Conservation (phyloP, 1,140 invertebrate genomes). For the Euwallacea similis region DNA sequence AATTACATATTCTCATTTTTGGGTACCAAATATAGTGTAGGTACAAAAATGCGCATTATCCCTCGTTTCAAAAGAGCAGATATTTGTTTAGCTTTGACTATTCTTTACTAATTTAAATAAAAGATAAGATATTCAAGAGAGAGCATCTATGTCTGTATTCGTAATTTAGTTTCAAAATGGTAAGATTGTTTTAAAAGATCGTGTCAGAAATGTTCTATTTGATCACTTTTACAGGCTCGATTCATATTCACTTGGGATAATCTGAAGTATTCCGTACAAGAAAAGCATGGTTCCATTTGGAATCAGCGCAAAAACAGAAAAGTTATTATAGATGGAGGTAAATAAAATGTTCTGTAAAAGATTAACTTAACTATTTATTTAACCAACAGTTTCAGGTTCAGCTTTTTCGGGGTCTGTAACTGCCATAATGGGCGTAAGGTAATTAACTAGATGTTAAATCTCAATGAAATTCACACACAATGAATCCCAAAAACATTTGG, state of each 20-base stretch:
- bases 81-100: no score
- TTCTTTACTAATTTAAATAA: not conserved
- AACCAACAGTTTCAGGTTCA: constrained; percentile 53
- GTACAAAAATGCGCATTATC: no score
- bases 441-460: constrained; percentile 14
- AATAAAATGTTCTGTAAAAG: not conserved
- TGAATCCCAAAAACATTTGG: no score
- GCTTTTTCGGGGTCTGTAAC: constrained; percentile 53
- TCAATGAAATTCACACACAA: not conserved
- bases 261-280: constrained; percentile 24
- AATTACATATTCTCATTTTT: no score
- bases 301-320: constrained; percentile 20
- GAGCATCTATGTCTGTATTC: not conserved
- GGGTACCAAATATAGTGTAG: no score
- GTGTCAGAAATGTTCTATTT: constrained; percentile 2
- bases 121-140: not conserved
- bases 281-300: constrained; percentile 12
- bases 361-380: not conserved
- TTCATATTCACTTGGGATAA: constrained; percentile 34
- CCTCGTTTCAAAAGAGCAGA: no score
- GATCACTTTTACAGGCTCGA: constrained; percentile 16
- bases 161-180: constrained; percentile 11
- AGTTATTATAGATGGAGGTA: constrained; percentile 29
- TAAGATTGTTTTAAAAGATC: constrained; percentile 6
- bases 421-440: constrained; percentile 58